Conservation (phyloP, 2,113 vertebrate species). For the Mirounga angustirostris region DNA sequence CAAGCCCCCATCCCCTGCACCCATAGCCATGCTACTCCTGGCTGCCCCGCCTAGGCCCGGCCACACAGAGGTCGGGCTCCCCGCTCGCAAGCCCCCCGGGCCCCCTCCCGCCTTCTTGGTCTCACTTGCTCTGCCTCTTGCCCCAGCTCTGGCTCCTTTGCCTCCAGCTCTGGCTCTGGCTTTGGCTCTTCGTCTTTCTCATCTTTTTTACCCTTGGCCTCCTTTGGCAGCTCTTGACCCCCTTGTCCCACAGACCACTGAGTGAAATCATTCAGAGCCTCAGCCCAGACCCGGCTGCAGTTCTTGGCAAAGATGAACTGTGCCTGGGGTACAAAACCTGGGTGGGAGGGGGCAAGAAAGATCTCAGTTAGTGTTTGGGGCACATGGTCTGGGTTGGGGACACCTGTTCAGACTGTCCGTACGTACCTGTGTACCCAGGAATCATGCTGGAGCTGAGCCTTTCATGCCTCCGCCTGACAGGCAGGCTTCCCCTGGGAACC, state of each 20-base stretch:
- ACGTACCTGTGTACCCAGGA: slow-evolving; percentile 90
- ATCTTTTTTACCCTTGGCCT: slow-evolving; percentile 3
- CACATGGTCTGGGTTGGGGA: background rate
- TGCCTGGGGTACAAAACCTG: slow-evolving; percentile 88
- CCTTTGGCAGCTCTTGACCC: background rate
- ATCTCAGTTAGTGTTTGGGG: background rate
- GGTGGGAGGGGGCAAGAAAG: rapidly evolving
- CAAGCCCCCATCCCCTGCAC: background rate
- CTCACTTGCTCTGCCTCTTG: slow-evolving; percentile 69
- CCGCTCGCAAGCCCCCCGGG: background rate
- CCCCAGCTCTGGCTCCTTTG: background rate
- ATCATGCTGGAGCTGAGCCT: slow-evolving; percentile 84
- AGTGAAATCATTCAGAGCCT: slow-evolving; percentile 83
- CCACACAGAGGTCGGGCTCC: too few species aligned
- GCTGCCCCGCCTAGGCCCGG: background rate
- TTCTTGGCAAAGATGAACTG: slow-evolving; percentile 89
- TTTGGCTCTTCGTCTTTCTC: background rate
- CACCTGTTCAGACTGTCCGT: background rate
- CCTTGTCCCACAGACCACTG: background rate
- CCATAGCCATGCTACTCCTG: background rate
- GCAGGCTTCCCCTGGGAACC: background rate
- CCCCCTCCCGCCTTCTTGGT: background rate
- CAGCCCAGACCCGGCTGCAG: slow-evolving; percentile 84
- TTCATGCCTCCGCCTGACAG: slow-evolving; percentile 22
- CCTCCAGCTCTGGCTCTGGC: background rate